Evolutionary conservation across 2,888 invertebrate species (phyloP), one percentile per base, ranked within the genome.

Genomic region (Agrilus mali): DNA sequence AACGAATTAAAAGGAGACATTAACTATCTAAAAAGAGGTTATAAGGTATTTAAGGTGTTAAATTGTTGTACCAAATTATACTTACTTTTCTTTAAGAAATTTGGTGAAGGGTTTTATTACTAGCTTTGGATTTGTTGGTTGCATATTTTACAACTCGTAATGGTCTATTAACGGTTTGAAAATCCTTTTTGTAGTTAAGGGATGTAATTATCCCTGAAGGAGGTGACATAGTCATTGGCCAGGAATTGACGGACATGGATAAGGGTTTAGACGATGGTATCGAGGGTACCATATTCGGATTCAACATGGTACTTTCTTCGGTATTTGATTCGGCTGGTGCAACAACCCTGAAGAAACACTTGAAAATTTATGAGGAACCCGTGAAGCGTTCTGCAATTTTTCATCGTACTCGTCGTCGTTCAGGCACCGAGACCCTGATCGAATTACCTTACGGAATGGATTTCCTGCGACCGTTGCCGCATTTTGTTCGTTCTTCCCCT

Each of bases 171-270:
- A 27, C 3, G 20, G 22, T 4, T 6, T 10, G 7, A 16, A 12
- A 40, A 16, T 50, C 41, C 41, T 35, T 54, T 46, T 74, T 73
- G 41, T 67, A 81, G 81, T 64, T 77, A 37, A 56, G 63, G 35
- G 74, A 73, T 2, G 66, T 69, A 40, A 62, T 70, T 38, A 66
- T 82, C 44, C 75, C 78, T 6, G 68, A 69, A 17, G 71, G 72
- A 4, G 81, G 81, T 7, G 80, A 80, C 53, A 61, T 81, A 6
- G 78, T 80, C 7, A 65, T 82, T n/a, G 82, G 81, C 15, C 81
- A 82, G 60, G 81, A 81, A 52, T 77, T 75, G 51, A 73, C 77
- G n/a, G 74, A 76, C 54, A 74, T 73, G 53, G 77, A 81, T 69
- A 75, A 71, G 57, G 75, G 80, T 34, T 60, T 70, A 32, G 73